Evolutionary conservation across 2,888 invertebrate species (phyloP).

Genomic region (Oxyscelio sp.): DNA sequence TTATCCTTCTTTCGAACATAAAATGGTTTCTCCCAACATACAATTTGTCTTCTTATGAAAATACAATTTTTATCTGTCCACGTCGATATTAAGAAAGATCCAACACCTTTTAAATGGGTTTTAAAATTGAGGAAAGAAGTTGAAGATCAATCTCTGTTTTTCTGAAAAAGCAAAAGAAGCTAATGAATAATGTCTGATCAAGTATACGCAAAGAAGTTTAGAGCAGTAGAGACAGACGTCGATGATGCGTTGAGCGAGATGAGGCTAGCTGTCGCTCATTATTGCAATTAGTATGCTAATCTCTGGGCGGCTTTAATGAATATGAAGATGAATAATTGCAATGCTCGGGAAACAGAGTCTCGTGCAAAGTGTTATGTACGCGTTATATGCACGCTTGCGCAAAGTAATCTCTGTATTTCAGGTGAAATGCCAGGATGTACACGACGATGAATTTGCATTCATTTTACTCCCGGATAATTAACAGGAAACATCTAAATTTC

Average conservation of each 20-base stretch:
- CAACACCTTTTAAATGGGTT: too few relatives aligned
- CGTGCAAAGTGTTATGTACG: constrained; percentile 60
- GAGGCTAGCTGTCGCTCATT: constrained; percentile 78
- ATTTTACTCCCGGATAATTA: constrained; percentile 59
- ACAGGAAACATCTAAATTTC: constrained; percentile 50
- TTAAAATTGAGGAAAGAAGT: background rate
- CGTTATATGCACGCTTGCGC: constrained; percentile 57
- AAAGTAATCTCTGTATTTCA: constrained; percentile 54
- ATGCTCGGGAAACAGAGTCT: constrained; percentile 54
- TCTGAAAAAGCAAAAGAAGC: background rate
- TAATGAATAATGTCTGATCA: constrained; percentile 47
- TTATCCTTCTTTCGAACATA: too few relatives aligned
- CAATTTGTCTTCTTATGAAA: too few relatives aligned
- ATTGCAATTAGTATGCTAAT: constrained; percentile 84
- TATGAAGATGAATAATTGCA: constrained; percentile 74
- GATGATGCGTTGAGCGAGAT: constrained; percentile 73
- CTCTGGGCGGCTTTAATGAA: constrained; percentile 74
- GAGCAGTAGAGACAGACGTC: constrained; percentile 66
- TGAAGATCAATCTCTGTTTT: background rate
- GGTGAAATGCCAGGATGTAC: constrained; percentile 26
- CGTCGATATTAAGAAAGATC: too few relatives aligned
- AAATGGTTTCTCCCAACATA: too few relatives aligned
- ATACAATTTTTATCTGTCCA: too few relatives aligned
- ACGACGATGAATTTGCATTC: constrained; percentile 44
- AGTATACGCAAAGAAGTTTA: constrained; percentile 36